Conservation (phyloP, 2,113 vertebrate species). For the Elanoides forficatus region DNA sequence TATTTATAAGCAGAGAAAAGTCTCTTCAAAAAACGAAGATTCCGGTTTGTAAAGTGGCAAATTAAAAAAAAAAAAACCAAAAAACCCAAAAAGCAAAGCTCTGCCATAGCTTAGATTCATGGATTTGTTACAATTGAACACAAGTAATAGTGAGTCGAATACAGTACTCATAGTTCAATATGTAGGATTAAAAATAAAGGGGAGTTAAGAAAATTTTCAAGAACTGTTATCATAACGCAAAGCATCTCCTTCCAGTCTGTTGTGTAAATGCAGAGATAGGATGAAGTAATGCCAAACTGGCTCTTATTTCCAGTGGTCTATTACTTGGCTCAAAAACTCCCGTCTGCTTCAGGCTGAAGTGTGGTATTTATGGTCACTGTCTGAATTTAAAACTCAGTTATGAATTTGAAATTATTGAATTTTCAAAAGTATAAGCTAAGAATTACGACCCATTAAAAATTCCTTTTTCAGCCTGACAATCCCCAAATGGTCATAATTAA, state of each 20-base stretch:
- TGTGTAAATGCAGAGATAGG: background rate
- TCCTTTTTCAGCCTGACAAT: background rate
- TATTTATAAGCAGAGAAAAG: background rate
- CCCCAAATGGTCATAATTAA: background rate
- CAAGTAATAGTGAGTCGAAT: background rate
- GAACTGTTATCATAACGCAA: background rate
- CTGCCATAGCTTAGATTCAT: background rate
- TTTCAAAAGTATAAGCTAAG: background rate
- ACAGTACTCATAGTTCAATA: background rate
- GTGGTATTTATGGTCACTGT: conserved; percentile 3
- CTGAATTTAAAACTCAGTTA: conserved; percentile 10
- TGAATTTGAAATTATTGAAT: background rate
- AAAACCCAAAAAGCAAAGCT: background rate
- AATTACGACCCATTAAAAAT: background rate
- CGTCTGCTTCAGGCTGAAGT: background rate
- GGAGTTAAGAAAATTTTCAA: background rate
- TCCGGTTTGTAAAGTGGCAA: background rate
- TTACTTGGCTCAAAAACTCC: background rate
- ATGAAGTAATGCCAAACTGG: background rate
- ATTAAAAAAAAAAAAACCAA: background rate
- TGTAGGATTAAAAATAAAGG: background rate
- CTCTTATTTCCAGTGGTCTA: background rate
- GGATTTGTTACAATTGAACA: background rate
- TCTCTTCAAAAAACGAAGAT: background rate
- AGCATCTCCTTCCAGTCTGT: background rate